Base-by-base conservation (phyloP, 2,888 invertebrate genomes). In the Rapana venosa region DNA sequence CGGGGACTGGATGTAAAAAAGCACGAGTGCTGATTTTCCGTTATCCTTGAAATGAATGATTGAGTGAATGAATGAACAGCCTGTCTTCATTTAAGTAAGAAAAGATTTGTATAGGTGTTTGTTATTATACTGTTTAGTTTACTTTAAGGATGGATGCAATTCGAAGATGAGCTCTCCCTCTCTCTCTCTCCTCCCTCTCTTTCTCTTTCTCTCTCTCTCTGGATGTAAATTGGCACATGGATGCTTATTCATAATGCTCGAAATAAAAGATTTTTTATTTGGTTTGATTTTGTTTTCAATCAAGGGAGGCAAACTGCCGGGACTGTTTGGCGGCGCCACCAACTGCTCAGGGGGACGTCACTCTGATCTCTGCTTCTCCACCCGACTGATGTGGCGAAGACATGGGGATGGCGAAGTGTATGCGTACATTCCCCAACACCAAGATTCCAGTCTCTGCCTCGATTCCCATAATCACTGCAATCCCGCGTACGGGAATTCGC, bases 351-450 rank as follows among this genome's bases (percentile, higher is more conserved):
- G 94, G 11, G 94, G 93, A 22, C 89, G 92, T 20, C 91, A 92
- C 47, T 90, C 93, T 6, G 91, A 92, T 35, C 90, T 91, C 77
- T 94, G 94, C 81, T 93, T 94, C 87, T 93, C 94, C 20, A 93
- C 93, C 1, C 88, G 94, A 15, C 91, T 94, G 30, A 94, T 95
- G 94, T 95, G 94, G 94, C 91, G 94, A 0, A 47, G 88, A 15
- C 70, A 92, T 22, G 94, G 94, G 5, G 93, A 93, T 58, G 94
- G 94, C 0, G 94, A 94, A 89, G 93, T 93, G 17, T 94, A 94
- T 86, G 91, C 93, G n/a, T 94, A 94, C 88, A 92, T 94, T 30
- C 92, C 93, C 5, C 91, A 92, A 61, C 85, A 92, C 26, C 93
- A 93, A 32, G 91, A 83, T 74, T 30, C 88, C 32, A 91, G 90